Base-by-base conservation (phyloP, 2,888 invertebrate genomes). In the Melanotus villosus region DNA sequence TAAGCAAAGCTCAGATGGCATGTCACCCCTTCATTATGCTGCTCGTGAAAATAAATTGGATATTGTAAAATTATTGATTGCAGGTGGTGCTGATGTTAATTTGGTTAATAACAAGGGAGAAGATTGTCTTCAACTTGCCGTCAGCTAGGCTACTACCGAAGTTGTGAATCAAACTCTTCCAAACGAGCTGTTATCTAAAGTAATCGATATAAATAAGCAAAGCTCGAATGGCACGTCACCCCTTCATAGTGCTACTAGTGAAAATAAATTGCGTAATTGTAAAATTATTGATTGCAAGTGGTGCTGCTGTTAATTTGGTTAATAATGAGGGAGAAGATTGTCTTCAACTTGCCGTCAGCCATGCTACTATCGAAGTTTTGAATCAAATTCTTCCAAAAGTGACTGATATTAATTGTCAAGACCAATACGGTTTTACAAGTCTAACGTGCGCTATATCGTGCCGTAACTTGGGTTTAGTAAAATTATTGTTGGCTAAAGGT, bases 1-100 rank as follows among this genome's bases (percentile, higher is more conserved):
- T 6, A 9, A 32, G 10, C 32, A 32, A 9, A 6, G 1, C 32
- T 32, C 1, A 1, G 1, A 5, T 6, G 32, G 32, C 9, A 5
- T 3, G 1, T 10, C 32, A 10, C 32, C 32, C 10, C 32, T 32
- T 32, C 6, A 3, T 1, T 9, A 10, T 5, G 32, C 32, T 32
- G 2, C 9, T 1, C 7, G 2, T 1, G 32, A 32, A 32, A 32
- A 32, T 9, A 9, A 32, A 9, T 10, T 32, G 6, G 32, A 32
- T 6, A 32, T 6, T 1, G 32, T 32, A 6, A 32, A 32, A 9
- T 6, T 32, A 6, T 9, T 32, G 1, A 6, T 32, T 3, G 7
- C 4, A 10, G 10, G 9, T 9, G 32, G 32, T 32, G 93, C 92
- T 3, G 7, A 5, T 7, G 26, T 26, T 7, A 26, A 26, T 7